Percentiles rank a stretch among this genome's conserved stretches.
Conservation (phyloP, 2,797 vertebrate species). For the Coregonus sp. region DNA sequence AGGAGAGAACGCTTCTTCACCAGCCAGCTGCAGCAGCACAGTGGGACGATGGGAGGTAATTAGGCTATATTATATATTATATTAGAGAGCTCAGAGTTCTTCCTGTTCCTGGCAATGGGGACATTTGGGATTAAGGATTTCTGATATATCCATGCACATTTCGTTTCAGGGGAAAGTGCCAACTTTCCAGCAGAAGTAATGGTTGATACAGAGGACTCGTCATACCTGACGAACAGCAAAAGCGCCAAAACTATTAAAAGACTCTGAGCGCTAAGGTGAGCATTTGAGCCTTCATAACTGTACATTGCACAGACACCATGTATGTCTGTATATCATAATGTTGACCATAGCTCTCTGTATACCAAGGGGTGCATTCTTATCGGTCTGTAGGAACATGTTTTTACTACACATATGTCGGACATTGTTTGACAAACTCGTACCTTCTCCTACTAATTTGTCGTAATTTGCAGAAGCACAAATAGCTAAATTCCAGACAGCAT, state of each 20-base stretch:
- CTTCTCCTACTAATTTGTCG: not conserved
- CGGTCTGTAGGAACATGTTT: not conserved
- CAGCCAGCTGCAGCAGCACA: conserved; percentile 77
- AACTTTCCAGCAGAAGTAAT: conserved; percentile 59
- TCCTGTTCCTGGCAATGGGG: not conserved
- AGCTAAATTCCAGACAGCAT: conserved; percentile 25
- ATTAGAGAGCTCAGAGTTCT: not conserved
- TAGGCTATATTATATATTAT: not conserved
- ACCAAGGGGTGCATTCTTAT: not conserved
- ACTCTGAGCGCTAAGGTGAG: conserved; percentile 10
- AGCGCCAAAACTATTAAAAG: not conserved
- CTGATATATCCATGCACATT: not conserved
- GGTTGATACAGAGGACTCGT: conserved; percentile 57
- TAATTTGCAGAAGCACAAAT: conserved; percentile 54
- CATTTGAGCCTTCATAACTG: not conserved
- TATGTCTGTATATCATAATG: not conserved
- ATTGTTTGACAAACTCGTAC: not conserved
- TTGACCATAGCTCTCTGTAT: not conserved
- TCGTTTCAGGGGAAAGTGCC: conserved; percentile 18
- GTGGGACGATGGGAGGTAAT: conserved; percentile 57
- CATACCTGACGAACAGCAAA: not conserved
- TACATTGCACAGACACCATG: not conserved
- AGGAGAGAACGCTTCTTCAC: conserved; percentile 77
- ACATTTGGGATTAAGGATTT: not conserved
- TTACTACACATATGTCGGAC: not conserved